phyloP scores from a whole-genome alignment of 2,888 invertebrate species.

The Habroteleia sp. region DNA sequence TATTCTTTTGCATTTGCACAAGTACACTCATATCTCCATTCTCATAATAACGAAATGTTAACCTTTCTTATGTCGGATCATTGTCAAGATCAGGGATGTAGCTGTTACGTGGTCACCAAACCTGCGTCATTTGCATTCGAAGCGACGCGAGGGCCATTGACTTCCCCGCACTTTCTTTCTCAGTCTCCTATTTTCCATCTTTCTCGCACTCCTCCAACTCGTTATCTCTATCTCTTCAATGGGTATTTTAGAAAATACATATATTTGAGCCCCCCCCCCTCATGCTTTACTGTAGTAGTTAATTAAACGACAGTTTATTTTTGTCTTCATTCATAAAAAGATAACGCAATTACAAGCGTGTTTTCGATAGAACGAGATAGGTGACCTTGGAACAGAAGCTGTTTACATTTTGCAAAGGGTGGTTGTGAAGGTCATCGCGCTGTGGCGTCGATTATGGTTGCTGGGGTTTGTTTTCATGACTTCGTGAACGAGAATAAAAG shows the following conservation, averaged over 20 bases:
- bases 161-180: constrained; percentile 39
- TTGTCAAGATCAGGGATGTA: constrained; percentile 66
- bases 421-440: constrained; percentile 14
- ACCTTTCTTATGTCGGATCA: constrained; percentile 48
- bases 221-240: background rate
- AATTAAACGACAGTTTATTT: constrained; percentile 48
- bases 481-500: background rate
- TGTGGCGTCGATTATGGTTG: constrained; percentile 2
- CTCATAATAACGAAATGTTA: constrained; percentile 28
- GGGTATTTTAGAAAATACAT: constrained; percentile 10
- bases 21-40: background rate
- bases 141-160: constrained; percentile 57
- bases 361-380: constrained; percentile 9
- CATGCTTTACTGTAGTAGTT: background rate
- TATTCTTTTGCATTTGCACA: too few species aligned
- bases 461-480: background rate
- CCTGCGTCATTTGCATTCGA: constrained; percentile 42
- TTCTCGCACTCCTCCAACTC: background rate
- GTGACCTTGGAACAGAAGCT: constrained; percentile 21
- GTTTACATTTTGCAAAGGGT: constrained; percentile 31
- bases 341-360: constrained; percentile 23
- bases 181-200: constrained; percentile 4
- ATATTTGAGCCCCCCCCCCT: background rate
- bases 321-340: constrained; percentile 35
- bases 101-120: constrained; percentile 39